These are phyloP conservation scores for Pecten maximus DNA, from an alignment of 2,888 invertebrate genomes.

Conservation along the genomic window DNA sequence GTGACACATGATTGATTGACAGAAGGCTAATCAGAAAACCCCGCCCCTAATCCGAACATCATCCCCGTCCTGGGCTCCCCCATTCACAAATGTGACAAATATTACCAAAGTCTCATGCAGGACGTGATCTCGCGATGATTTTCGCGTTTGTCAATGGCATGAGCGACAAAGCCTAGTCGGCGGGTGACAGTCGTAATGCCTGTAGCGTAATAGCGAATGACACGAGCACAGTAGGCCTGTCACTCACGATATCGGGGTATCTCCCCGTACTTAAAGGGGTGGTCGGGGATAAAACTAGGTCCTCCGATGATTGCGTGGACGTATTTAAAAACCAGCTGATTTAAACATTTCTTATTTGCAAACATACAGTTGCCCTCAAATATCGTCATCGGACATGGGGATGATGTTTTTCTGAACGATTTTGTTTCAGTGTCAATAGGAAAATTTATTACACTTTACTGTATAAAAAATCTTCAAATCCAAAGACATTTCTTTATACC, in stretches of 20 bases:
- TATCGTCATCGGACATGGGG: neutral
- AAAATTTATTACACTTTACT: neutral
- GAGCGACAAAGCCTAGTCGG: slow-evolving; percentile 20
- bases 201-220: slow-evolving; percentile 14
- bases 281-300: neutral
- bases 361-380: too few species aligned
- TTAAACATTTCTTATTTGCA: too few species aligned
- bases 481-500: neutral
- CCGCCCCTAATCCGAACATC: slow-evolving; percentile 29
- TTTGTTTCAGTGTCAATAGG: too few species aligned
- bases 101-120: slow-evolving; percentile 25
- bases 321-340: too few species aligned
- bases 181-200: slow-evolving; percentile 20
- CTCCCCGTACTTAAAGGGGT: slow-evolving; percentile 4
- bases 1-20: slow-evolving; percentile 21
- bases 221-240: neutral
- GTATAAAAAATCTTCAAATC: neutral
- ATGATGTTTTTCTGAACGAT: too few species aligned
- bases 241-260: slow-evolving; percentile 2
- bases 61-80: slow-evolving; percentile 14
- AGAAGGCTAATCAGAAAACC: slow-evolving; percentile 6
- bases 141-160: slow-evolving; percentile 33
- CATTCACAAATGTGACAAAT: slow-evolving; percentile 26
- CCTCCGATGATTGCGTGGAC: neutral
- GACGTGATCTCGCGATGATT: slow-evolving; percentile 31